A percentile compares a stretch with the other conserved stretches of the same genome.
phyloP scores from a whole-genome alignment of 1,140 invertebrate genomes.

The Probaryconus sp. region DNA sequence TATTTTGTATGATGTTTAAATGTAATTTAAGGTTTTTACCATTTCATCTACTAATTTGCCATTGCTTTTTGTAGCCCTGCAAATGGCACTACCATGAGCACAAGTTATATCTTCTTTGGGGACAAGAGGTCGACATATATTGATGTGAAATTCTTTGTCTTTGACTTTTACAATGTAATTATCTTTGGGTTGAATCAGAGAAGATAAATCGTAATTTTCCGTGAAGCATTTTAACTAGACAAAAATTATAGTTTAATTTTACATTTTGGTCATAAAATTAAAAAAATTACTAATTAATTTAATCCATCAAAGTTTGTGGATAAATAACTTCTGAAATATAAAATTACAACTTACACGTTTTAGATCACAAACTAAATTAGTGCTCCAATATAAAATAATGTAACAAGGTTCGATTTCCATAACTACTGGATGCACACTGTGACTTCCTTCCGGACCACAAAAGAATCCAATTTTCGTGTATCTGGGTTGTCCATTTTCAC shows the following conservation, averaged over 20 bases:
- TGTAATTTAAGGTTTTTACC: constrained; percentile 67
- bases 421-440: constrained; percentile 65
- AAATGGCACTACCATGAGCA: constrained; percentile 75
- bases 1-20: constrained; percentile 8
- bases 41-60: constrained; percentile 72
- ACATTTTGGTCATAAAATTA: no score
- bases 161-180: constrained; percentile 77
- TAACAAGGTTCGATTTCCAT: constrained; percentile 76
- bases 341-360: constrained; percentile 67
- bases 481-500: constrained; percentile 60
- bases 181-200: constrained; percentile 72
- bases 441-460: constrained; percentile 72
- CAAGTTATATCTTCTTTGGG: constrained; percentile 75
- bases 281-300: no score
- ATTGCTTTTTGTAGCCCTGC: constrained; percentile 70
- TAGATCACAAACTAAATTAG: constrained; percentile 74
- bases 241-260: neutral
- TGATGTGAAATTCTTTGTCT: constrained; percentile 71
- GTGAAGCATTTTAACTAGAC: constrained; percentile 66
- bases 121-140: constrained; percentile 78
- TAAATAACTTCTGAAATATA: no score
- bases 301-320: no score
- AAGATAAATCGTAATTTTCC: constrained; percentile 70
- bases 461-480: constrained; percentile 79
- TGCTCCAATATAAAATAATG: constrained; percentile 77